Base-by-base conservation (phyloP, 2,113 vertebrate genomes). In the Anolis carolinensis region DNA sequence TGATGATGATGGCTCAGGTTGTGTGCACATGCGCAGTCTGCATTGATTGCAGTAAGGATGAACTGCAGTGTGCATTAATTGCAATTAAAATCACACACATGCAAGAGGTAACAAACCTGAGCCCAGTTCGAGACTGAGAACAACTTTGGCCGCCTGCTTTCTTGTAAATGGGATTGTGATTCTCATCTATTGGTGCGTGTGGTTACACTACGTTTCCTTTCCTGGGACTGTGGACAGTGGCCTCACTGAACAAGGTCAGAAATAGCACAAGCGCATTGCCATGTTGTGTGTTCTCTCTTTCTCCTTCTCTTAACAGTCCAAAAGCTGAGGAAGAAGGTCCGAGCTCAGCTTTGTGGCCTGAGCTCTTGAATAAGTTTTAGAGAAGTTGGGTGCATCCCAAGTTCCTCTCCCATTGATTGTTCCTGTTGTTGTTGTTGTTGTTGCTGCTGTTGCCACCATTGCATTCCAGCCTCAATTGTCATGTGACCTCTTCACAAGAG, bases 331-430 rank as follows among this genome's bases (percentile, higher is more conserved):
- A 59, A 11, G 85, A 74, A 7, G 91, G n/a, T 44, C 67, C 36
- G 23, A 8, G 25, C 34, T 44, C 52, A 18, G 16, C 20, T 90
- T 87, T 91, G 95, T 0, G 88, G 93, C 89, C 89, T 88, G 0
- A 71, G 86, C 90, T 95, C 92, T 95, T 96, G 96, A 95, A 94
- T 96, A 21, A 50, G 95, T 83, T 96, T 97, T 97, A 95, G 96
- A 95, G 96, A 97, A 97, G 97, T 97, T 96, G 94, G 92, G 91
- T 89, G 94, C 92, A 92, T 93, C 94, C 95, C 94, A 95, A 96
- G 96, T 96, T 96, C 97, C 97, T 95, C 96, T 96, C 96, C 96
- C 95, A 96, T 95, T 96, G 94, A 95, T 94, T 96, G 96, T 97
- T 97, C 95, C 96, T 96, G 95, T 96, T 96, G 95, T 81, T 90